These are phyloP conservation scores for Oryzias sinensis DNA, from an alignment of 2,797 vertebrate genomes.

Conservation along the genomic window DNA sequence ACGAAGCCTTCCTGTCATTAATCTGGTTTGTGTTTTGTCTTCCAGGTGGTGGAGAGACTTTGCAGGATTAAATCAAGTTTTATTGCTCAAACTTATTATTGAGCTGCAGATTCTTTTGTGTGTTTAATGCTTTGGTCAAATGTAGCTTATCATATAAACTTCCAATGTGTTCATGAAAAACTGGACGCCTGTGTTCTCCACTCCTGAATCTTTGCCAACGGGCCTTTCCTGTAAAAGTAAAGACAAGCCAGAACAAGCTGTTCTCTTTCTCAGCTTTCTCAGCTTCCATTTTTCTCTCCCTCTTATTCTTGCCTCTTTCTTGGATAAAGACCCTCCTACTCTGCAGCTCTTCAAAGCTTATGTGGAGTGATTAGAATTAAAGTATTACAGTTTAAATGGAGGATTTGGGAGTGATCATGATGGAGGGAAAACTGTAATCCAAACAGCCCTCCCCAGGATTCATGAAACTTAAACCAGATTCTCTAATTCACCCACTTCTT, in stretches of 20 bases:
- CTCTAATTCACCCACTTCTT: constrained; percentile 28
- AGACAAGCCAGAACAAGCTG: constrained; percentile 66
- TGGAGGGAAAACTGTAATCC: constrained; percentile 63
- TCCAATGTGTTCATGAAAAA: neutral
- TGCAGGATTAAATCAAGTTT: too few relatives aligned
- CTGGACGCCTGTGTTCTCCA: constrained; percentile 5
- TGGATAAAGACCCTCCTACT: constrained; percentile 51
- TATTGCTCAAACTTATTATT: neutral
- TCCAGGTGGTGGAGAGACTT: too few relatives aligned
- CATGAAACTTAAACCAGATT: constrained; percentile 23
- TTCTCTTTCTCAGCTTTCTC: constrained; percentile 12
- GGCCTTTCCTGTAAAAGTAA: constrained; percentile 58
- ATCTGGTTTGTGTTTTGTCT: too few relatives aligned
- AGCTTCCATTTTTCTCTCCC: constrained; percentile 35
- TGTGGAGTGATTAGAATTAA: constrained; percentile 72
- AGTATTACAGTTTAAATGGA: constrained; percentile 70
- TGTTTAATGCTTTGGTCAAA: constrained; percentile 7
- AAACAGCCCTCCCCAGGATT: constrained; percentile 50
- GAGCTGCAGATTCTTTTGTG: constrained; percentile 8
- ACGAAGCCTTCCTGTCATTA: too few relatives aligned
- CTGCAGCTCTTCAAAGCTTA: constrained; percentile 57
- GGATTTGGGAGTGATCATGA: constrained; percentile 67
- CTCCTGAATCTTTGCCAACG: constrained; percentile 64
- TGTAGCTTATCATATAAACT: neutral
- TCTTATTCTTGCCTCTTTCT: constrained; percentile 12